Conservation (phyloP, 2,113 vertebrate species). For the Glaucidium brasilianum region DNA sequence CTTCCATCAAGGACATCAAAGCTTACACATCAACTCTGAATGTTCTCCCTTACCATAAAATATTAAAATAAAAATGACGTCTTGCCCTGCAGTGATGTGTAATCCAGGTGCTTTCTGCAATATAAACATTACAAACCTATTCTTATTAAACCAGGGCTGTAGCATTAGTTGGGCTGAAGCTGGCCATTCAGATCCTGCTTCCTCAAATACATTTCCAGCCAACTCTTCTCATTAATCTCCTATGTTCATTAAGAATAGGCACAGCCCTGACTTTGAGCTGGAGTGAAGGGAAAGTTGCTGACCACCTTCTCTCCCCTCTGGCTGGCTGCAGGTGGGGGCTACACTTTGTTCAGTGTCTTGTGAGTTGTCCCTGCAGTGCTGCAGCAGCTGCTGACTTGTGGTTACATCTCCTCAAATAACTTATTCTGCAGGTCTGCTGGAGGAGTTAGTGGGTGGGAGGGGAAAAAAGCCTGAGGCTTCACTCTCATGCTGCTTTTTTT, state of each 20-base stretch:
- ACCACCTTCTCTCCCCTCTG: not conserved
- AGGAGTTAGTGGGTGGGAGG: not conserved
- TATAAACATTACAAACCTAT: not conserved
- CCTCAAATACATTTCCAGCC: not conserved
- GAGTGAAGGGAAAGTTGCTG: not conserved
- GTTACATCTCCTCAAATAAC: not conserved
- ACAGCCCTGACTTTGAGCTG: not conserved
- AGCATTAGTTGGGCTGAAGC: not conserved
- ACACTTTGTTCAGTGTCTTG: not conserved
- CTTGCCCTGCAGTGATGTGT: constrained; percentile 13
- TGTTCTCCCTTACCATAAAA: constrained; percentile 92
- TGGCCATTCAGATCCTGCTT: not conserved
- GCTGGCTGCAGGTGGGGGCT: not conserved
- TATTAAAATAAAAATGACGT: constrained; percentile 81
- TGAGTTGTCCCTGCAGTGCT: not conserved
- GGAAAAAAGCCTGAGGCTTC: not conserved
- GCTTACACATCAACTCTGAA: constrained; percentile 86
- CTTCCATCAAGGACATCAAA: constrained; percentile 86
- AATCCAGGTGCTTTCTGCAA: constrained; percentile 43
- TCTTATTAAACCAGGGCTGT: not conserved
- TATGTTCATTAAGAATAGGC: not conserved
- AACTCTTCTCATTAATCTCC: not conserved
- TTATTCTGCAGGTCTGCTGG: not conserved
- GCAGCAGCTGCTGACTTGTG: not conserved
- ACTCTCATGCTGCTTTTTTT: not conserved